Conservation (phyloP, 2,797 vertebrate genomes). For the Sparidentex hasta region DNA sequence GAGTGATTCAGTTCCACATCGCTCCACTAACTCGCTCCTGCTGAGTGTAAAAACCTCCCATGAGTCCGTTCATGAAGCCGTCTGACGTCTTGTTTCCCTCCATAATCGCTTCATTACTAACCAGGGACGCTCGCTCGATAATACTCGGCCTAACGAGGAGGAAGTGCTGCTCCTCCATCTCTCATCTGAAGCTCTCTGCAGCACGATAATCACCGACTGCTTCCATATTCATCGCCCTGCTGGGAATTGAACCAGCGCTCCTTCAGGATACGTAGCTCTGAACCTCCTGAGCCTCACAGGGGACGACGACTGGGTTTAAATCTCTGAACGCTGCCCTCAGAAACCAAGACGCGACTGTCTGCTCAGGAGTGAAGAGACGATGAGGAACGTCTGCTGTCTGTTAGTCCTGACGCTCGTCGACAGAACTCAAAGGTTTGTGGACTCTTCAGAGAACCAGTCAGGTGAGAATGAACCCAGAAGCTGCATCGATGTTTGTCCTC, state of each 20-base stretch:
- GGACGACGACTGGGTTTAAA: neutral
- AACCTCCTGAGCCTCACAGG: slow-evolving; percentile 36
- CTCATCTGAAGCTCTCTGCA: slow-evolving; percentile 7
- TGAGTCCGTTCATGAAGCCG: neutral
- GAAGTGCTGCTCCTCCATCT: slow-evolving; percentile 3
- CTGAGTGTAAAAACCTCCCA: slow-evolving; percentile 1
- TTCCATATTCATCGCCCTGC: slow-evolving; percentile 16
- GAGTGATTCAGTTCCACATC: neutral
- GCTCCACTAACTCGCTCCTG: neutral
- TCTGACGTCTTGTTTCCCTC: slow-evolving; percentile 14
- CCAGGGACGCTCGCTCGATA: neutral
- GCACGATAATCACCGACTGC: slow-evolving; percentile 22
- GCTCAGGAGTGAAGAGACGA: neutral
- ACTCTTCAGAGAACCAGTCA: neutral
- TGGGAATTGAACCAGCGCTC: slow-evolving; percentile 9
- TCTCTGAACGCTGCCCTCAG: neutral
- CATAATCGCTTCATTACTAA: slow-evolving; percentile 24
- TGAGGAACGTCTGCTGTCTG: neutral
- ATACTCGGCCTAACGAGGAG: slow-evolving; percentile 4
- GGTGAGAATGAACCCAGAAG: too few relatives aligned
- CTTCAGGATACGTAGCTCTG: slow-evolving; percentile 7
- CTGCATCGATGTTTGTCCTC: too few relatives aligned
- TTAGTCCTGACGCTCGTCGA: too few relatives aligned
- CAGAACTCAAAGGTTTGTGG: neutral
- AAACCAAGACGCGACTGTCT: neutral